Evolutionary conservation across 2,888 invertebrate species (phyloP), one percentile per base, ranked within the genome.

Genomic region (Corythucha ciliata): DNA sequence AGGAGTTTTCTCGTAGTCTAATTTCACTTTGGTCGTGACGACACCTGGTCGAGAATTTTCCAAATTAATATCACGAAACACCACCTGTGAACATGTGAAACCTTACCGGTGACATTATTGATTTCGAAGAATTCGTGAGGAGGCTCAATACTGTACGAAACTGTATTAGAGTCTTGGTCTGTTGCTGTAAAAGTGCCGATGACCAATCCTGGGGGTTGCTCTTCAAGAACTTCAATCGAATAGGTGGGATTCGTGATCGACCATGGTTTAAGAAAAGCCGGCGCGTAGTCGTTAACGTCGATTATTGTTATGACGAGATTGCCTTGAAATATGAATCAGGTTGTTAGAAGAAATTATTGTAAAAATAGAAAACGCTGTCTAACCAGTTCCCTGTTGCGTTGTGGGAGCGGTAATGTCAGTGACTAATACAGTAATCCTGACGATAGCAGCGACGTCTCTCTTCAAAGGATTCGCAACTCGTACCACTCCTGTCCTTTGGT

Each of bases 1-100:
- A 59, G 83, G 82, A 0, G 81, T 72, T 60, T 76, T 72, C 66
- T 94, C 94, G 67, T 81, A 93, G 69, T 94, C 92, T 45, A 94
- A 79, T 12, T 81, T 74, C 58, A 81, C 76, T 26, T 76, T 80
- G 1, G 83, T 81, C 61, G 80, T 81, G 2, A 92, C 82, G 22
- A 81, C 77, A 5, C 87, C 85, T 83, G 64, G 4, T 29, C 29
- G n/a, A 29, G 29, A 29, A n/a, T 29, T 29, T 8, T 29, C 29
- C n/a, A 8, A 29, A 29, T 29, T 29, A n/a, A n/a, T n/a, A n/a
- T n/a, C n/a, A n/a, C n/a, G n/a, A n/a, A n/a, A n/a, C n/a, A n/a
- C n/a, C n/a, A n/a, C n/a, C n/a, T n/a, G n/a, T n/a, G n/a, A n/a
- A n/a, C n/a, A n/a, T n/a, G n/a, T n/a, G n/a, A 14, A 25, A 47